A percentile compares a stretch with the other conserved stretches of the same genome.
These are phyloP conservation scores for Solenodon paradoxus DNA, from an alignment of 2,113 vertebrate species.

Conservation along the genomic window DNA sequence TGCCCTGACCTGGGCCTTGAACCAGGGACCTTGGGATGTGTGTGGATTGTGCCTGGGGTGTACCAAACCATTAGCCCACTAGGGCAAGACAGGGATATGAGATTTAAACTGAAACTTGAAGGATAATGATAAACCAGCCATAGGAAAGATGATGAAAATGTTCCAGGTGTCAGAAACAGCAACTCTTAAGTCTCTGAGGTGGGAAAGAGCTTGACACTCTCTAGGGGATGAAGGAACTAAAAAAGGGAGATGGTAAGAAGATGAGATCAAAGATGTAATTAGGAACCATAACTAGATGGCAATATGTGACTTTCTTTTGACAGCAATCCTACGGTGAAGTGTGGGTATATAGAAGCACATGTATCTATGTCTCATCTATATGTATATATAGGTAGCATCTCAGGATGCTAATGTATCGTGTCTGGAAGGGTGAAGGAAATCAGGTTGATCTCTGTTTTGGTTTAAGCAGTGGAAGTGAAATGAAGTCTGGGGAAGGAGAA, in stretches of 20 bases:
- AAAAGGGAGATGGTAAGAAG: neutral
- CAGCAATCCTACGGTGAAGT: neutral
- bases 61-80: too few relatives aligned
- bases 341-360: neutral
- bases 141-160: neutral
- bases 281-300: neutral
- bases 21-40: too few relatives aligned
- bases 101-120: neutral
- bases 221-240: neutral
- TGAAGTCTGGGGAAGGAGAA: neutral
- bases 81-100: too few relatives aligned
- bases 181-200: neutral
- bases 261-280: neutral
- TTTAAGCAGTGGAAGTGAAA: neutral
- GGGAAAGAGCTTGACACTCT: neutral
- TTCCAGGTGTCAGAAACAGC: neutral
- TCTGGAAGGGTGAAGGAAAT: neutral
- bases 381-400: neutral
- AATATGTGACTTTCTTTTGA: neutral
- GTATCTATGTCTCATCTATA: too few relatives aligned
- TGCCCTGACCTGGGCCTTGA: too few relatives aligned
- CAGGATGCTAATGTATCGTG: neutral
- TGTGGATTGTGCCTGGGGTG: too few relatives aligned
- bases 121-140: neutral
- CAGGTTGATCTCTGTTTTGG: neutral